phyloP scores from a whole-genome alignment of 2,888 invertebrate species.

The Syrista parreyssii region DNA sequence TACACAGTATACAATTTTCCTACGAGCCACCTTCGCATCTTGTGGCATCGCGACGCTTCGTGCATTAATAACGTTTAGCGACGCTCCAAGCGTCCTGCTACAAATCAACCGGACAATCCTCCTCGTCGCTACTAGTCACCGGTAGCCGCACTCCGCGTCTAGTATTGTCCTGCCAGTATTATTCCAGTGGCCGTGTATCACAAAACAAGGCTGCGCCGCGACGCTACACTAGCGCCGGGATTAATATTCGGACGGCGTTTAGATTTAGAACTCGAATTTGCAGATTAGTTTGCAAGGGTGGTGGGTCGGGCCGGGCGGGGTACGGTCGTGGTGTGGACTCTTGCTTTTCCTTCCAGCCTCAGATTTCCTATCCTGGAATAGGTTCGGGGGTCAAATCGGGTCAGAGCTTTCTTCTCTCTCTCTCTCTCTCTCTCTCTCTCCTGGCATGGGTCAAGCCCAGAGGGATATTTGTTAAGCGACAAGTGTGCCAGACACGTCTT shows the following conservation, averaged over 20 bases:
- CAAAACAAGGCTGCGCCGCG: constrained; percentile 17
- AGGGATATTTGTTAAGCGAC: constrained; percentile 56
- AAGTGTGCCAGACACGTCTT: constrained; percentile 61
- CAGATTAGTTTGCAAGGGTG: constrained; percentile 59
- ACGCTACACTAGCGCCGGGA: constrained; percentile 31
- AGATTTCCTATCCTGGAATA: neutral
- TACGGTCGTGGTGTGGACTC: constrained; percentile 37
- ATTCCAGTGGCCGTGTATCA: constrained; percentile 11
- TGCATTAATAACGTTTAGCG: neutral
- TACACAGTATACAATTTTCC: neutral
- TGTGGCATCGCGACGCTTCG: neutral
- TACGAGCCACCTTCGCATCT: neutral
- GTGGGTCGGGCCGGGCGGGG: constrained; percentile 29
- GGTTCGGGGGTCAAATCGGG: constrained; percentile 8
- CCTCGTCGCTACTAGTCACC: neutral
- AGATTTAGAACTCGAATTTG: constrained; percentile 66
- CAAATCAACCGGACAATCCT: neutral
- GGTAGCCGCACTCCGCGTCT: neutral
- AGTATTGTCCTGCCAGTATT: neutral
- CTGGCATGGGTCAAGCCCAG: constrained; percentile 10
- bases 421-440: neutral
- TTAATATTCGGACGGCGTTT: constrained; percentile 63
- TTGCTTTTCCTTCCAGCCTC: neutral
- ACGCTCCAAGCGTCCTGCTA: neutral
- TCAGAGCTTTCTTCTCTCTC: neutral